Evolutionary conservation across 2,113 vertebrate species (phyloP).

Genomic region (Ursus arctos): DNA sequence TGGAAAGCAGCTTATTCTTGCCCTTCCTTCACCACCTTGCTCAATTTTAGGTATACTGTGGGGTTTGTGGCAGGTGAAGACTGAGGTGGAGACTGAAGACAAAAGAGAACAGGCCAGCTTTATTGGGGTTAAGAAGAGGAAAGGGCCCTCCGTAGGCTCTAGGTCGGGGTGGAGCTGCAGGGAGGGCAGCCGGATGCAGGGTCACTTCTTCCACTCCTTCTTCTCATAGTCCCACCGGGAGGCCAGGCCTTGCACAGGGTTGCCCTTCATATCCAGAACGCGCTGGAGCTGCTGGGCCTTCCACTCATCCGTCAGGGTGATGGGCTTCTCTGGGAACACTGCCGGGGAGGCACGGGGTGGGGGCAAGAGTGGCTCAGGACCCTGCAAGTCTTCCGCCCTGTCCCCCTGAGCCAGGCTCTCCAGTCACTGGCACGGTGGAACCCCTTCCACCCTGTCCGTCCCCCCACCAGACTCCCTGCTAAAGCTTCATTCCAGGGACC

Average conservation of each 20-base stretch:
- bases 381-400: neutral
- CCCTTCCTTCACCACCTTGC: neutral
- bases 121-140: constrained; percentile 28
- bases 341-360: accelerated
- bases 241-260: constrained; percentile 90
- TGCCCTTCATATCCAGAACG: constrained; percentile 91
- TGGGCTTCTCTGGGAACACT: constrained; percentile 90
- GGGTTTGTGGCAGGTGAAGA: neutral
- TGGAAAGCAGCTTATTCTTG: neutral
- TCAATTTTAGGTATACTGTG: neutral
- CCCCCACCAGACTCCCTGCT: neutral
- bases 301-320: constrained; percentile 89
- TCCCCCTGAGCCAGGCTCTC: neutral
- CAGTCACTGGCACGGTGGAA: neutral
- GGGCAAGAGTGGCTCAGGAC: neutral
- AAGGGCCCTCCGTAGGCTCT: neutral
- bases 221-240: constrained; percentile 93
- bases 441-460: no score
- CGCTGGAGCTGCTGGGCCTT: constrained; percentile 90
- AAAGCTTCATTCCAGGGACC: neutral
- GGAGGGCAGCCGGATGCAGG: accelerated
- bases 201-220: constrained; percentile 91
- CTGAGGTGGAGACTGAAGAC: neutral
- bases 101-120: constrained; percentile 38
- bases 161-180: neutral